Evolutionary conservation across 2,888 invertebrate species (phyloP), one percentile per base, ranked within the genome.

Genomic region (Nyleta sp.): DNA sequence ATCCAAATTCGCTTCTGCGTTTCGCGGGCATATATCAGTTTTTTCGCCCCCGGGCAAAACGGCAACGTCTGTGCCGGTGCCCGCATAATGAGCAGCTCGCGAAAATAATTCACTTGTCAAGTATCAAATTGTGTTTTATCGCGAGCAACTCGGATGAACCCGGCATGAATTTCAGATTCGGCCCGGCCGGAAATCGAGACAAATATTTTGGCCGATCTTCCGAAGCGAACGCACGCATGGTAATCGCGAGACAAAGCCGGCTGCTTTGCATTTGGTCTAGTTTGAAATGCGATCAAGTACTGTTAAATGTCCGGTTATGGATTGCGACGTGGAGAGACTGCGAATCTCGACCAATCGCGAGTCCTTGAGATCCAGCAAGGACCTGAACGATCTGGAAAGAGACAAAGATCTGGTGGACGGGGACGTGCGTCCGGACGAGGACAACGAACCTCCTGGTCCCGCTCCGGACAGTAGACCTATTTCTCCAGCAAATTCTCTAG

Each of bases 391-490:
- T 40, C 80, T 84, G 50, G 88, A 88, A 31, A 87, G 87, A 59
- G 89, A 89, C 31, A 89, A 89, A 76, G 90, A 89, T 57, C 78
- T 87, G 31, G 85, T 89, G 17, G 90, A 90, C 40, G 86, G 90
- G 17, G 90, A 90, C 40, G 86, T 83, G 4, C 82, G 89, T 40
- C 82, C 82, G 89, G 91, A 93, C 64, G 93, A 90, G 71, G 90
- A 90, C 50, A 88, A 90, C 83, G 91, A 91, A 83, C 90, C 91
- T 74, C 89, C 90, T 46, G 88, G 89, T 67, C 89, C 89, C 13
- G 89, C 91, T 55, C 89, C 91, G 2, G 84, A 87, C 78, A 89
- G 90, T 81, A 84, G 91, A 85, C 90, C 91, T 60, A 83, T 87
- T 60, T 88, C 89, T 28, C 88, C 90, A 28, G 84, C 86, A 68